Conservation (phyloP, 2,888 invertebrate genomes). For the Selenia dentaria region DNA sequence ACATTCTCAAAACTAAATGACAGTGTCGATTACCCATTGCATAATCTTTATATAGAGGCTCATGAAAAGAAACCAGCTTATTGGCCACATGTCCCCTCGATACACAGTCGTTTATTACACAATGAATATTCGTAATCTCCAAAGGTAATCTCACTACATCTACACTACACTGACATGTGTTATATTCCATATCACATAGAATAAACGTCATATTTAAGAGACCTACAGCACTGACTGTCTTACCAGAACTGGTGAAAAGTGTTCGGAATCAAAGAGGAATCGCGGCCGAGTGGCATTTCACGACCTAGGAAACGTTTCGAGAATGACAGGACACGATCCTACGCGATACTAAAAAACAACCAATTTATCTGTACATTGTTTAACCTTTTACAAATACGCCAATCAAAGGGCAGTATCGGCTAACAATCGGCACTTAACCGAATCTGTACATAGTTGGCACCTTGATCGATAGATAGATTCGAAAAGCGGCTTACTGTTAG, state of each 20-base stretch:
- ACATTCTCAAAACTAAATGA: no score
- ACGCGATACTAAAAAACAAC: constrained; percentile 45
- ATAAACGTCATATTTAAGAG: no score
- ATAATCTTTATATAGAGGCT: no score
- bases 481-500: no score
- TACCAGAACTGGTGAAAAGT: constrained; percentile 21
- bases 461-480: not conserved
- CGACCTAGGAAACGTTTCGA: constrained; percentile 58
- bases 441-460: not conserved
- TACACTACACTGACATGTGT: no score
- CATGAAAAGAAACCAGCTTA: no score
- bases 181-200: no score
- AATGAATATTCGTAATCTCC: no score
- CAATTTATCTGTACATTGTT: constrained; percentile 43
- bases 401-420: constrained; percentile 1
- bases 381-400: constrained; percentile 15
- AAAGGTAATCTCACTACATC: no score
- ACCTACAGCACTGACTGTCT: not conserved
- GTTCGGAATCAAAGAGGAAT: constrained; percentile 10
- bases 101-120: no score
- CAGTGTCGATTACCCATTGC: no score
- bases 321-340: constrained; percentile 46
- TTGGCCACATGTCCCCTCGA: no score
- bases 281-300: constrained; percentile 50
- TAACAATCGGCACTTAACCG: constrained; percentile 35